These are phyloP conservation scores for Scaptomyza cyrtandrae DNA, from an alignment of 2,888 invertebrate genomes.

Conservation along the genomic window DNA sequence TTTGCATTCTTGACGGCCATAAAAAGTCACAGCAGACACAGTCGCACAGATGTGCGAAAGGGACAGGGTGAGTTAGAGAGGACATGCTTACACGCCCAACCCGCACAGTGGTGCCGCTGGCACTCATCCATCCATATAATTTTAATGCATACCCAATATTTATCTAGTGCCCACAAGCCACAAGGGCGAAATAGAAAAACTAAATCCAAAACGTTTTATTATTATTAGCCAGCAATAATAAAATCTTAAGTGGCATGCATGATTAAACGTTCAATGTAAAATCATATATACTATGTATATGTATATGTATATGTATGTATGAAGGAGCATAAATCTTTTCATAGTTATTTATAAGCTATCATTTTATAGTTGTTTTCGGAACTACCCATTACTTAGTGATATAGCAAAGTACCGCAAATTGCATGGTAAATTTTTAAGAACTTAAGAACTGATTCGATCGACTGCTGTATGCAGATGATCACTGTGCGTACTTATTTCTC, in stretches of 20 bases:
- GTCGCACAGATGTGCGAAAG: conserved; percentile 1
- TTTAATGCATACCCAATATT: conserved; percentile 14
- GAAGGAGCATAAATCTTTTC: neutral
- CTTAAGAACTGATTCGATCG: neutral
- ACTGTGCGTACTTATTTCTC: conserved; percentile 22
- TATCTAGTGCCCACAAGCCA: conserved; percentile 15
- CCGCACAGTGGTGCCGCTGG: conserved; percentile 25
- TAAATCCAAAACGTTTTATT: neutral
- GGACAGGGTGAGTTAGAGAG: neutral
- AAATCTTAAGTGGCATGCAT: conserved; percentile 12
- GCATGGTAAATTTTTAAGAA: neutral
- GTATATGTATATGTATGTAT: neutral
- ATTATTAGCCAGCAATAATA: conserved; percentile 13
- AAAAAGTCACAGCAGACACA: conserved; percentile 23
- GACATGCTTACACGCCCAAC: neutral
- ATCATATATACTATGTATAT: neutral
- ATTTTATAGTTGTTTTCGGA: neutral
- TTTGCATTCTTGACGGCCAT: conserved; percentile 52
- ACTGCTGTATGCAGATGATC: neutral
- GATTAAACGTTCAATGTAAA: neutral
- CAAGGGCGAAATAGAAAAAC: conserved; percentile 4
- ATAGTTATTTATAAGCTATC: neutral
- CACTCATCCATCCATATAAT: conserved; percentile 7
- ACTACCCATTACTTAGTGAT: neutral
- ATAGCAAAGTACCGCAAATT: neutral